Evolutionary conservation across 1,140 invertebrate genomes (phyloP), one percentile per base, ranked within the genome.

Genomic region (Monomorium pharaonis): DNA sequence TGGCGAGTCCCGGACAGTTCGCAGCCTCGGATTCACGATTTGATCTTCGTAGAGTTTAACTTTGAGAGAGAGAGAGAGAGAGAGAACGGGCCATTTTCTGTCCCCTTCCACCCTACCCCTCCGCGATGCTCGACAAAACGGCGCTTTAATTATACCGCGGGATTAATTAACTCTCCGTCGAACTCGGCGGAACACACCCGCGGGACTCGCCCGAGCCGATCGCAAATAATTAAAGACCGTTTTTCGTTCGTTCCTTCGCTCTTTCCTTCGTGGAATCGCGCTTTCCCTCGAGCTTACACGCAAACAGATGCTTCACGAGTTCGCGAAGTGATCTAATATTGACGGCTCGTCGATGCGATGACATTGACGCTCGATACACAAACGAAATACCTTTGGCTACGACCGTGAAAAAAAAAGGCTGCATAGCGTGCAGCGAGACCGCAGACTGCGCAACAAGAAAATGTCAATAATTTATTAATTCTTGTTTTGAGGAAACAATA

Each of bases 61-160:
- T 92, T 92, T 49, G 3, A 37, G 3, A 37, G 37, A 37, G 37
- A 37, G 37, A 3, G 37, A 3, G 37, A 37, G 37, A 37, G 37
- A 80, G 67, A 30, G 85, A 78, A 37, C 21, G 75, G 63, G 16
- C 56, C 37, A n/a, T 33, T 18, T 33, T 84, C n/a, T 24, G 10
- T 44, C 44, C 62, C 70, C 30, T 14, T 37, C 47, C 16, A 7
- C n/a, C n/a, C n/a, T 16, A 2, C 5, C 56, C n/a, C 14, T 33
- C 51, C 47, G 56, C 72, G 70, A 67, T 47, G 70, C 24, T 42
- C 18, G 60, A 86, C 91, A 92, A 92, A 93, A 90, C 92, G 93
- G 92, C 91, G 92, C 91, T 95, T 94, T 93, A 94, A 95, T 95
- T 94, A 94, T 93, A 94, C 88, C 86, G 84, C 85, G 86, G 80